Evolutionary conservation across 2,797 vertebrate genomes (phyloP).

Genomic region (Enteromius anoplus): DNA sequence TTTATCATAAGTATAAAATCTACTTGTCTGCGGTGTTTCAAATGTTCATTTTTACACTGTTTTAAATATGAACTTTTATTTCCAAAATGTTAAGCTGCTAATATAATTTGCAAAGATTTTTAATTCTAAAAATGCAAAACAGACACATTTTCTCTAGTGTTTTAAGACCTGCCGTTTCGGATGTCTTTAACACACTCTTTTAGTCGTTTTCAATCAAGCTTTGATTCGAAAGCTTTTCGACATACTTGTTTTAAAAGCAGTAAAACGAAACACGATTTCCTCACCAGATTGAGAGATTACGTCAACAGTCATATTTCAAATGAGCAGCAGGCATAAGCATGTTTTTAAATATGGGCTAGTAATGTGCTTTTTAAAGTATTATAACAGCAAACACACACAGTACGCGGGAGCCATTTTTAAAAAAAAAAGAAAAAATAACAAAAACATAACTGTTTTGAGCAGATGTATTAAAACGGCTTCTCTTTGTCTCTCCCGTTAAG

Average conservation of each 20-base stretch:
- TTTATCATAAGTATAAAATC: background rate
- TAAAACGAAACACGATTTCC: background rate
- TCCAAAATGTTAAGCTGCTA: background rate
- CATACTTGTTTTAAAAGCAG: background rate
- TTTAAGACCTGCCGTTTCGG: background rate
- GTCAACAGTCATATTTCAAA: background rate
- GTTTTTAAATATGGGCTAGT: background rate
- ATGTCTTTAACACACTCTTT: background rate
- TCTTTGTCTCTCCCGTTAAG: slow-evolving; percentile 57
- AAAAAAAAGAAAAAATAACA: background rate
- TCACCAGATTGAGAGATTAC: slow-evolving; percentile 5
- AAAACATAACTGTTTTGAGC: background rate
- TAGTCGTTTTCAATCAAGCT: no score
- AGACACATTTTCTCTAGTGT: background rate
- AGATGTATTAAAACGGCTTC: background rate
- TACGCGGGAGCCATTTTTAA: no score
- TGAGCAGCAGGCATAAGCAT: background rate
- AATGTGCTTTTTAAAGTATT: background rate
- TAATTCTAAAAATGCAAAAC: background rate
- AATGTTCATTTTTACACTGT: no score
- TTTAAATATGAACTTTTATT: background rate
- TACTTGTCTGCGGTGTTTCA: background rate
- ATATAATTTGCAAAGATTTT: background rate
- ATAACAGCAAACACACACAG: background rate
- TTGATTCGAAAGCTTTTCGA: no score